Base-by-base conservation (phyloP, 2,888 invertebrate species). In the Polydrusus tereticollis region DNA sequence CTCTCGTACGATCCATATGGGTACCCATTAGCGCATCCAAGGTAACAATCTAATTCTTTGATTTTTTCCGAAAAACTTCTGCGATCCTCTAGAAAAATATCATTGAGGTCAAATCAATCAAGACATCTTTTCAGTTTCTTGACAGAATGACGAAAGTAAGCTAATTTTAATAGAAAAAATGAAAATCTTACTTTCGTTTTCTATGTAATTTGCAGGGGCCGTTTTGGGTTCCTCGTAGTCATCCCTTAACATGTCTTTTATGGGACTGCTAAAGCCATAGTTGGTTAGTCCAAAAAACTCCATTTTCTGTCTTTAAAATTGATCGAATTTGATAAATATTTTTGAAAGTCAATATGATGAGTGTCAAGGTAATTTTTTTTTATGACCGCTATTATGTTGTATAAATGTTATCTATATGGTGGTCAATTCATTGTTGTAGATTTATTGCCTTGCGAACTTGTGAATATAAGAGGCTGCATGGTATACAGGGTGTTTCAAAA, bases 21-120 rank as follows among this genome's bases (percentile, higher is more conserved):
- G 76, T 88, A 88, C 23, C 89, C 89, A 82, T 89, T 87, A 1
- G 87, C 87, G 79, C 85, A 83, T 18, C 88, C 88, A 47, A 87
- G 81, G 71, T 88, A 88, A 66, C 86, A 82, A 77, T 88, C 89
- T 14, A 88, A 83, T 47, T 85, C 80, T 72, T 87, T 83, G n/a
- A 87, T 83, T 52, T 81, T 78, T 52, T 87, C 83, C 2, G 82
- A 77, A 72, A 86, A 85, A n/a, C 83, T 84, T 77, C 82, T 74
- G 75, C 85, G 80, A 78, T 81, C 74, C 7, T 69, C 78, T 75
- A 55, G 14, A 74, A 75, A 59, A 1, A 29, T 33, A 33, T 33
- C 33, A 43, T 6, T 63, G 20, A 23, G 12, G 43, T 26, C 3
- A 5, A 26, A 26, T 5, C 4, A 26, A 3, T 7, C 26, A 26